A percentile compares a stretch with the other conserved stretches of the same genome.
These are phyloP conservation scores for Styela plicata DNA, from an alignment of 23 tunicate species.

Conservation along the genomic window DNA sequence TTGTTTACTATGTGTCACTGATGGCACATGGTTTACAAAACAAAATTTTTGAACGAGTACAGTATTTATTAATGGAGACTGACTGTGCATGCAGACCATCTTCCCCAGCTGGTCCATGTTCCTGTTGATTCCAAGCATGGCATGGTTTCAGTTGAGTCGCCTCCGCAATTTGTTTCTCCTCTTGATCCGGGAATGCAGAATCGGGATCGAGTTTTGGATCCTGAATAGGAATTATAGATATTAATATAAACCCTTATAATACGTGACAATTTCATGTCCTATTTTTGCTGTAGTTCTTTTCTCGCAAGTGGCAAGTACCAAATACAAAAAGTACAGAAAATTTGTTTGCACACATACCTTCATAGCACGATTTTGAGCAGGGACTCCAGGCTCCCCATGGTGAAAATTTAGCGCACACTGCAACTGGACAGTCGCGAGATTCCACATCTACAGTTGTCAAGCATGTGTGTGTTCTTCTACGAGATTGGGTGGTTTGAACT, in stretches of 20 bases:
- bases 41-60: too few species aligned
- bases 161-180: slow-evolving; percentile 28
- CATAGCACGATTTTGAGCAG: slow-evolving; percentile 80
- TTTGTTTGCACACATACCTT: too few species aligned
- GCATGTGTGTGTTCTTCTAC: slow-evolving; percentile 70
- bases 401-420: slow-evolving; percentile 66
- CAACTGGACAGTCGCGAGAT: slow-evolving; percentile 20
- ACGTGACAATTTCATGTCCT: too few species aligned
- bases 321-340: too few species aligned
- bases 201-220: slow-evolving; percentile 18
- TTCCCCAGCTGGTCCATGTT: slow-evolving; percentile 41
- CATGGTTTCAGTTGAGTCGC: slow-evolving; percentile 9
- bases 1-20: too few species aligned
- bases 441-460: slow-evolving; percentile 12
- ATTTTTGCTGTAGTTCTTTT: too few species aligned
- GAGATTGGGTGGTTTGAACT: slow-evolving; percentile 34
- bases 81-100: slow-evolving; percentile 58
- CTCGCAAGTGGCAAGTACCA: too few species aligned
- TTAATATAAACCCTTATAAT: too few species aligned
- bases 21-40: too few species aligned
- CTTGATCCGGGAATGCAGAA: slow-evolving; percentile 42
- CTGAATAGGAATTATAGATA: too few species aligned
- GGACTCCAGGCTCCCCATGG: slow-evolving; percentile 70
- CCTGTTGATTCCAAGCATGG: slow-evolving; percentile 25
- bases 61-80: too few species aligned